Base-by-base conservation (phyloP, 2,888 invertebrate species). In the Athalia cordata region DNA sequence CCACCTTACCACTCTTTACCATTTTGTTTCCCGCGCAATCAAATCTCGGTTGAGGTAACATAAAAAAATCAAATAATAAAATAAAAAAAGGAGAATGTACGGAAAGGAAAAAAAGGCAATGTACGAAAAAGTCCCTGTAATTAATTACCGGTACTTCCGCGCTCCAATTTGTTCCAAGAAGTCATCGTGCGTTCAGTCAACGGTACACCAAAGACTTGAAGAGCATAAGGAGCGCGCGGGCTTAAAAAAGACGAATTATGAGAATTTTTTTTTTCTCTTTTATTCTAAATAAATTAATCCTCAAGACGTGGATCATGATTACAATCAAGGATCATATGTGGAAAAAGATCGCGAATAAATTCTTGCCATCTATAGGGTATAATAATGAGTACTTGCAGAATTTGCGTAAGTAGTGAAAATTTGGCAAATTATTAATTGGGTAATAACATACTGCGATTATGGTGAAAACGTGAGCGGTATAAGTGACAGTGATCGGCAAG, bases 11-110 rank as follows among this genome's bases (percentile, higher is more conserved):
- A 75, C 62, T 75, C 13, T 62, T 61, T 75, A 29, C 29, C 29
- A 29, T 29, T 29, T 29, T 29, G 49, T 85, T 86, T 85, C 85
- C 85, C 84, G 85, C 86, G 86, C 88, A 89, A 89, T 89, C 87
- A 89, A 88, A 84, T 84, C 81, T 86, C 86, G 87, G 87, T 89
- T 88, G 88, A 88, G 87, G 83, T 88, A 88, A 87, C 87, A 86
- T 87, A 79, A 77, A 82, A 81, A 76, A 74, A 15, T n/a, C 79
- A 80, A 81, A 80, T 81, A 79, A 82, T 82, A 77, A 74, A 52
- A 76, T 55, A 77, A 76, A 70, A 70, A 78, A 55, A 78, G 65
- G 52, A 68, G 45, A 75, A 29, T 29, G 29, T 29, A 29, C 29
- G 52, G 52, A 52, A 52, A 52, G 11, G 52, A 66, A 66, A 8